A percentile compares a stretch with the other conserved stretches of the same genome.
These are phyloP conservation scores for Isotomurus palustris DNA, from an alignment of 2,888 invertebrate species.

Conservation along the genomic window DNA sequence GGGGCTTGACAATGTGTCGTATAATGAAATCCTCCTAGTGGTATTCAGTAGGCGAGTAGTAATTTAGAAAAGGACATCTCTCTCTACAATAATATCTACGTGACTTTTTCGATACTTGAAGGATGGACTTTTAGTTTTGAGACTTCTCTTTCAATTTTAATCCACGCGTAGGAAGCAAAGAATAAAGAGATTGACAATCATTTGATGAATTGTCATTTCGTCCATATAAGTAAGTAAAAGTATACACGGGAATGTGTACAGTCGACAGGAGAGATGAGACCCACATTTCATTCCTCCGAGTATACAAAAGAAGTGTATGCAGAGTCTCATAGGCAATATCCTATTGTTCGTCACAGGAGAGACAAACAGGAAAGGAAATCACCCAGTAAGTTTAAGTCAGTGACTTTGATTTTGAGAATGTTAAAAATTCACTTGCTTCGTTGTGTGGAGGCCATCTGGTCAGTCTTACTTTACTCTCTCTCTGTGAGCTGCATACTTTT, in stretches of 20 bases:
- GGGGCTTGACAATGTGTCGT: too few species aligned
- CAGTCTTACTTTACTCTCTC: slow-evolving; percentile 3
- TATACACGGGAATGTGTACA: not conserved
- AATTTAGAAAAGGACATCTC: too few species aligned
- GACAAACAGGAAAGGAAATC: slow-evolving; percentile 9
- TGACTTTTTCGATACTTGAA: not conserved
- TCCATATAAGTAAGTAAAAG: slow-evolving; percentile 17
- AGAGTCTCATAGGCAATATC: too few species aligned
- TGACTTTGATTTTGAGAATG: slow-evolving; percentile 13
- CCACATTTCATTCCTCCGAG: too few species aligned
- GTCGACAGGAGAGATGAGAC: too few species aligned
- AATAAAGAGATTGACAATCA: slow-evolving; percentile 38
- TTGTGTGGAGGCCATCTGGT: slow-evolving; percentile 10
- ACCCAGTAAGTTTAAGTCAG: slow-evolving; percentile 1
- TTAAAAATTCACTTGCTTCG: slow-evolving; percentile 7
- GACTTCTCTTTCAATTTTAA: too few species aligned
- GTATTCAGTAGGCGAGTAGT: too few species aligned
- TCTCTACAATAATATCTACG: too few species aligned
- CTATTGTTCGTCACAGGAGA: not conserved
- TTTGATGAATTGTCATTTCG: slow-evolving; percentile 41
- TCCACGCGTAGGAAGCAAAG: slow-evolving; percentile 7
- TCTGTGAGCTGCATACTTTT: not conserved
- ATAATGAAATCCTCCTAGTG: too few species aligned
- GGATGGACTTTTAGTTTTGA: too few species aligned
- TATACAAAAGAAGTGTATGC: too few species aligned